Evolutionary conservation across 2,113 vertebrate species (phyloP), one percentile per base, ranked within the genome.

Genomic region (Melanostigma gelatinosum): DNA sequence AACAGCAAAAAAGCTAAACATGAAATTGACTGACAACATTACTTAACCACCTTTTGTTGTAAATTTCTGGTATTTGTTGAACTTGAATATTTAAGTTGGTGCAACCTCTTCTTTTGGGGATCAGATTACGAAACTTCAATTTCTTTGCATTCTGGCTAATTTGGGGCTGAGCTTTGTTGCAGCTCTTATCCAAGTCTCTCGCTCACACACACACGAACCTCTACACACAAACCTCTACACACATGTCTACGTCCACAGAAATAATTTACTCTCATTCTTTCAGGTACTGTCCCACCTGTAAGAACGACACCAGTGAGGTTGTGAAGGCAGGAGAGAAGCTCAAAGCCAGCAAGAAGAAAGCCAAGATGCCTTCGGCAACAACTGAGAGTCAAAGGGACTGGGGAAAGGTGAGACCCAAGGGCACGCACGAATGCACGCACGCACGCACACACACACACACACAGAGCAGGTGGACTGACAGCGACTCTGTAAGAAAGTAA

Each of bases 271-370:
- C 58, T 64, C 67, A 6, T 79, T 72, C 29, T 67, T 92, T 66
- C 92, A 99, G 98, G 98, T 99, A 99, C 94, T 99, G 98, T 91
- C 98, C 98, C 90, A 98, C 97, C 84, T 99, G 98, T 95, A 99
- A 99, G 96, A 99, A 98, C 80, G 98, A 99, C 95, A 97, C 97
- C 89, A 98, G 94, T 77, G 98, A 99, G 93, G 98, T 99, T 80
- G 96, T 99, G 72, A 98, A 98, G 83, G 98, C 98, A 80, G 98
- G 98, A 64, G 98, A 99, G 95, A 97, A 95, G 82, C 97, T 99
- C 83, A 99, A 98, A 92, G 96, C 98, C 93, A 99, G 98, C 92
- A 99, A 99, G 96, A 99, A 99, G 95, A 99, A 97, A 93, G 96
- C 98, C 90, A 99, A 98, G 94, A 99, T 99, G 98, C 98, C 98